These are phyloP conservation scores for Coendou prehensilis DNA, from an alignment of 2,797 vertebrate genomes.

Conservation along the genomic window DNA sequence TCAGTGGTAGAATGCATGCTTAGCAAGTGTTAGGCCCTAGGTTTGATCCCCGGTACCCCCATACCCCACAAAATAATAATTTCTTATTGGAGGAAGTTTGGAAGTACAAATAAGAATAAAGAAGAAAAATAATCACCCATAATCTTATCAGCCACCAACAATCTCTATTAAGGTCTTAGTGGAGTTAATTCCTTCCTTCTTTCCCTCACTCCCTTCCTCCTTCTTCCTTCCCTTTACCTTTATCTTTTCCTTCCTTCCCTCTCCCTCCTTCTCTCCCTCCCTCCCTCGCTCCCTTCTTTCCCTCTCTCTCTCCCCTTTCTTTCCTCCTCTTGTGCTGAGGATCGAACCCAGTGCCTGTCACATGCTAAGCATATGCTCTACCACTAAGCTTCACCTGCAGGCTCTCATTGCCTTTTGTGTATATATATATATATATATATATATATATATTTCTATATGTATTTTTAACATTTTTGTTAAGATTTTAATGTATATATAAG, in stretches of 20 bases:
- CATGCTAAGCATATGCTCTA: neutral
- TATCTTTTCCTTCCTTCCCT: neutral
- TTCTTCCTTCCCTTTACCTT: neutral
- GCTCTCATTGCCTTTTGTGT: neutral
- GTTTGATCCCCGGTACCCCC: neutral
- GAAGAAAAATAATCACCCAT: neutral
- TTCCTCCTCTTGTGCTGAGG: neutral
- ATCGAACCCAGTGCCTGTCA: neutral
- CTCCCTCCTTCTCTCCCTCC: neutral
- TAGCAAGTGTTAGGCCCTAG: neutral
- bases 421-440: neutral
- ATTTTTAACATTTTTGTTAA: neutral
- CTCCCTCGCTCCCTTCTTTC: neutral
- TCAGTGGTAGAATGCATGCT: neutral
- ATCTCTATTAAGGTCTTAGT: neutral
- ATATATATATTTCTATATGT: neutral
- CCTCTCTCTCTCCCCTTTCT: neutral
- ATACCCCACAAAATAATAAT: neutral
- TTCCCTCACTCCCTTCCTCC: neutral
- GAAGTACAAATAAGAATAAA: neutral
- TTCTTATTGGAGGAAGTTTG: slow-evolving; percentile 30
- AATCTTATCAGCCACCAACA: neutral
- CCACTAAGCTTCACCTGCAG: neutral
- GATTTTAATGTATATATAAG: neutral
- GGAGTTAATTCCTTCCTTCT: neutral